These are phyloP conservation scores for Lepisosteus osseus DNA, from an alignment of 2,113 vertebrate species.

Conservation along the genomic window DNA sequence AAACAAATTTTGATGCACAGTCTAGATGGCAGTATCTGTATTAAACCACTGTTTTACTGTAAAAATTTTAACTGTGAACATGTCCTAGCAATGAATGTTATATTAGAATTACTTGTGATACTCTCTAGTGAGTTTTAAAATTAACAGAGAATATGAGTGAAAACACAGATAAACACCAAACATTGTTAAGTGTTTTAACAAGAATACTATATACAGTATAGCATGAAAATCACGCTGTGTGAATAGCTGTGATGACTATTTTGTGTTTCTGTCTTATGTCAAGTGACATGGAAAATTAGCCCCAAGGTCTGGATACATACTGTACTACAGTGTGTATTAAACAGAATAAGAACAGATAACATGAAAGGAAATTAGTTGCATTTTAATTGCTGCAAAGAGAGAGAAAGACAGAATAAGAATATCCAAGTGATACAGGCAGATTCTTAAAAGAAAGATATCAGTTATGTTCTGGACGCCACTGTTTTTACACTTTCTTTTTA, in stretches of 20 bases:
- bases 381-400: not conserved
- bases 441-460: slow-evolving; percentile 8
- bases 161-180: too few relatives aligned
- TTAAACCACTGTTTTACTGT: too few relatives aligned
- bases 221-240: too few relatives aligned
- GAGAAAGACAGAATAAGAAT: not conserved
- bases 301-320: not conserved
- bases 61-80: too few relatives aligned
- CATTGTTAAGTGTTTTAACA: too few relatives aligned
- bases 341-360: not conserved
- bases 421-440: not conserved
- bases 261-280: not conserved
- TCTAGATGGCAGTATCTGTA: too few relatives aligned
- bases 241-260: not conserved
- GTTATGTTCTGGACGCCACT: not conserved
- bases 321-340: not conserved
- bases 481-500: not conserved
- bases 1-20: too few relatives aligned
- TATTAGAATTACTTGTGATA: too few relatives aligned
- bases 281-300: not conserved
- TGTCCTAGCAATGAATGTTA: too few relatives aligned
- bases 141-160: too few relatives aligned
- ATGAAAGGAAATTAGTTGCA: slow-evolving; percentile 12
- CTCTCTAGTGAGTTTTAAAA: too few relatives aligned
- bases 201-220: too few relatives aligned